Evolutionary conservation across 2,113 vertebrate species (phyloP), one percentile per base, ranked within the genome.

Genomic region (Phyllostomus discolor): DNA sequence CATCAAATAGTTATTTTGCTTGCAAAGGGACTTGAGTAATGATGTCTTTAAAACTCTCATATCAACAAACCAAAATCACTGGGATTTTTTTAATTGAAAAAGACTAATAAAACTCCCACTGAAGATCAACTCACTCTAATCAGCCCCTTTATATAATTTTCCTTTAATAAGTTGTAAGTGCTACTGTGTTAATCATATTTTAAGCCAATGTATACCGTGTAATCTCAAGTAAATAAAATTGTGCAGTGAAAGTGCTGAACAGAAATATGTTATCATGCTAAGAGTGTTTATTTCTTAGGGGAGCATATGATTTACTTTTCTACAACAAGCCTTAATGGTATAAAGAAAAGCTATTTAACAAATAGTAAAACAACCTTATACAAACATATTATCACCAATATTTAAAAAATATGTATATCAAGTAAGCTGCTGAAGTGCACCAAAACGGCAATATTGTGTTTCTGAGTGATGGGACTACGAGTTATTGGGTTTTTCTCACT

Each of bases 111-210:
- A 93, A 91, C 64, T 85, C 28, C 54, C 78, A 43, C 43, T 62
- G 81, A 41, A 81, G 84, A 94, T 88, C 96, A 90, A 83, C 33
- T 64, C 22, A 90, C n/a, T 85, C n/a, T n/a, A 91, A 86, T 86
- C 59, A 66, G 12, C n/a, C 90, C 12, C 70, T 90, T 92, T 80
- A 31, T 88, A 80, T 79, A 10, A 33, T 22, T 69, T 73, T 87
- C 38, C 48, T 91, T 95, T 84, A 66, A 94, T 70, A 94, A 70
- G 5, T 79, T 93, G 0, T 31, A 97, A 94, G 33, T 87, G 69
- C 38, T 90, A 66, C 48, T 81, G 38, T 41, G 67, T 89, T 88
- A 82, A 70, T 52, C 81, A 69, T 35, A 66, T 76, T 97, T 88
- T 76, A 90, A 92, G 43, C 3, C n/a, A 59, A 66, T 19, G 8